Conservation (phyloP, 2,888 invertebrate species). For the Hololepta plana region DNA sequence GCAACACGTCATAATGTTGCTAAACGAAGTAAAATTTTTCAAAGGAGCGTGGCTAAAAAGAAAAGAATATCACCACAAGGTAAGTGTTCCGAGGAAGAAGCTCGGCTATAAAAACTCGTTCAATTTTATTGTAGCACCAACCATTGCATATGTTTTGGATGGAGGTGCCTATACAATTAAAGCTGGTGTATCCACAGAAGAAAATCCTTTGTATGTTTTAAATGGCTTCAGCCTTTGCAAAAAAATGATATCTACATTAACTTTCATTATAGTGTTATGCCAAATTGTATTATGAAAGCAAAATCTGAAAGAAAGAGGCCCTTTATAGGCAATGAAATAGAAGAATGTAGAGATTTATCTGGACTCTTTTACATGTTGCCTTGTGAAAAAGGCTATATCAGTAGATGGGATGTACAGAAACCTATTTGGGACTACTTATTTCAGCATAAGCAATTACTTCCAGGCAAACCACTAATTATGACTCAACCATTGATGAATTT, state of each 20-base stretch:
- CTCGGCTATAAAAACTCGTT: too few relatives aligned
- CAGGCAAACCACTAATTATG: constrained; percentile 63
- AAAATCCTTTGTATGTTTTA: constrained; percentile 40
- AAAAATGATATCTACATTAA: constrained; percentile 1
- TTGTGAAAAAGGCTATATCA: constrained; percentile 85
- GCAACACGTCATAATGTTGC: too few relatives aligned
- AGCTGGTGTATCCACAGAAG: constrained; percentile 56
- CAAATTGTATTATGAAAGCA: constrained; percentile 96
- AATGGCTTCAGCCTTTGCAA: constrained; percentile 2
- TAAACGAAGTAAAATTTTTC: too few relatives aligned
- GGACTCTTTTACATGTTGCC: constrained; percentile 87
- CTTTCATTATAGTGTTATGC: constrained; percentile 40
- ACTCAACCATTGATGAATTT: constrained; percentile 95
- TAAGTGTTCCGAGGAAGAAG: too few relatives aligned
- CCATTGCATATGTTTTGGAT: constrained; percentile 30
- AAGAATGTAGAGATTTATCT: constrained; percentile 91
- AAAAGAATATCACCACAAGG: too few relatives aligned
- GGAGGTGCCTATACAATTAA: constrained; percentile 81
- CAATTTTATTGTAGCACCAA: too few relatives aligned
- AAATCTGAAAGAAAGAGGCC: constrained; percentile 88
- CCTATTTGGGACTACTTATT: constrained; percentile 93
- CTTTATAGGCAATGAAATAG: constrained; percentile 87
- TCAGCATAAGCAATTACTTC: constrained; percentile 63
- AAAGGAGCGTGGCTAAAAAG: too few relatives aligned
- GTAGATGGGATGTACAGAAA: constrained; percentile 94